phyloP scores from a whole-genome alignment of 1,140 invertebrate species.

The Platorchestia sp. region DNA sequence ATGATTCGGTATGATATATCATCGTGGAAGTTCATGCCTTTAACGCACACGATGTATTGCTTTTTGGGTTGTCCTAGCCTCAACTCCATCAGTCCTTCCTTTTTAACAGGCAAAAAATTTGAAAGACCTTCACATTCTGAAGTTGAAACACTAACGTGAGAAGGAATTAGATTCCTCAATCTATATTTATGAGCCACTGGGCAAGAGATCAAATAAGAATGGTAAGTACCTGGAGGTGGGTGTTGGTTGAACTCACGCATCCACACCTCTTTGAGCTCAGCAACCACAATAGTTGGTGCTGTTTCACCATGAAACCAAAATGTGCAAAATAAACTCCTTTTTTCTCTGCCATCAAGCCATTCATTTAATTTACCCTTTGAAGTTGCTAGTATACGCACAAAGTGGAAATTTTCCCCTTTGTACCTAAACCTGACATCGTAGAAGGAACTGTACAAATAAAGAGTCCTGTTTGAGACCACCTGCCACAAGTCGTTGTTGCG shows the following conservation, averaged over 20 bases:
- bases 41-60: conserved; percentile 73
- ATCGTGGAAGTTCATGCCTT: conserved; percentile 73
- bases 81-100: not conserved
- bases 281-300: not conserved
- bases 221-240: conserved; percentile 39
- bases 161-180: conserved; percentile 63
- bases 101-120: not conserved
- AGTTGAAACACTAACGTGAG: conserved; percentile 29
- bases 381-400: conserved; percentile 35
- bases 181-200: conserved; percentile 58
- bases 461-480: not conserved
- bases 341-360: not conserved
- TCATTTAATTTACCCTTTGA: not conserved
- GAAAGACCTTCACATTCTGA: conserved; percentile 6
- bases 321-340: conserved; percentile 28
- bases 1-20: conserved; percentile 71
- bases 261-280: conserved; percentile 55
- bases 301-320: conserved; percentile 29
- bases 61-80: conserved; percentile 26
- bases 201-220: conserved; percentile 55
- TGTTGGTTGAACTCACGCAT: not conserved
- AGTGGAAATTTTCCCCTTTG: conserved; percentile 42
- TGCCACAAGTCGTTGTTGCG: conserved; percentile 49
- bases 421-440: conserved; percentile 49
- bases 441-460: conserved; percentile 44